Percentiles rank a stretch among this genome's conserved stretches.
Conservation (phyloP, 2,888 invertebrate genomes). For the Linyphia triangularis region DNA sequence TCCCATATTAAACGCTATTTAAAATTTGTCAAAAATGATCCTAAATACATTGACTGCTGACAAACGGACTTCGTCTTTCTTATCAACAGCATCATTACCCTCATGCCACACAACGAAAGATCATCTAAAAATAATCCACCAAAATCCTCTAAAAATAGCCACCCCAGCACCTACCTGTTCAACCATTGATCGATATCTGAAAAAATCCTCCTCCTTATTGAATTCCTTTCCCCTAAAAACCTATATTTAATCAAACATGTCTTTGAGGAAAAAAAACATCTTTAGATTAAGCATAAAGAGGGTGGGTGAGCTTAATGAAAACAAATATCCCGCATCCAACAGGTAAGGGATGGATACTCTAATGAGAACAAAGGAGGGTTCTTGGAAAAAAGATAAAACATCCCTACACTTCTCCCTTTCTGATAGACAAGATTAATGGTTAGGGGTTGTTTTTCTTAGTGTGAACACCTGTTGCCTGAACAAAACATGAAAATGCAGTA, state of each 20-base stretch:
- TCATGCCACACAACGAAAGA: no score
- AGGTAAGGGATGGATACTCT: constrained; percentile 20
- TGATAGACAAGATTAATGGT: constrained; percentile 26
- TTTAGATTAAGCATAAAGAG: constrained; percentile 13
- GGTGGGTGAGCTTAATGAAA: constrained; percentile 36
- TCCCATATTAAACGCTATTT: no score
- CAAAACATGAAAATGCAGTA: constrained; percentile 28
- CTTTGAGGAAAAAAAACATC: constrained; percentile 11
- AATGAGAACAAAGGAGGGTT: constrained; percentile 49
- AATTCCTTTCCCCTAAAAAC: constrained; percentile 14
- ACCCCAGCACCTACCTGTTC: neutral
- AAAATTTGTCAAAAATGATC: no score
- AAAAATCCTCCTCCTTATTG: neutral
- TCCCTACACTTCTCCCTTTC: neutral
- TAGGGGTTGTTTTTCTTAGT: neutral
- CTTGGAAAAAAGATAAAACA: constrained; percentile 12
- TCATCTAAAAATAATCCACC: neutral
- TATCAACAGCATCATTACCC: no score
- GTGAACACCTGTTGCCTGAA: constrained; percentile 36
- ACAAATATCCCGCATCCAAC: constrained; percentile 47
- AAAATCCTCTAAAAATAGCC: neutral
- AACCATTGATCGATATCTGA: neutral
- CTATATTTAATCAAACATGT: constrained; percentile 53
- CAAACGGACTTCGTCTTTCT: no score
- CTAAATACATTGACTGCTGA: no score